Percentiles rank a stretch among this genome's conserved stretches.
Conservation (phyloP, 2,113 vertebrate genomes). For the Ursus arctos region DNA sequence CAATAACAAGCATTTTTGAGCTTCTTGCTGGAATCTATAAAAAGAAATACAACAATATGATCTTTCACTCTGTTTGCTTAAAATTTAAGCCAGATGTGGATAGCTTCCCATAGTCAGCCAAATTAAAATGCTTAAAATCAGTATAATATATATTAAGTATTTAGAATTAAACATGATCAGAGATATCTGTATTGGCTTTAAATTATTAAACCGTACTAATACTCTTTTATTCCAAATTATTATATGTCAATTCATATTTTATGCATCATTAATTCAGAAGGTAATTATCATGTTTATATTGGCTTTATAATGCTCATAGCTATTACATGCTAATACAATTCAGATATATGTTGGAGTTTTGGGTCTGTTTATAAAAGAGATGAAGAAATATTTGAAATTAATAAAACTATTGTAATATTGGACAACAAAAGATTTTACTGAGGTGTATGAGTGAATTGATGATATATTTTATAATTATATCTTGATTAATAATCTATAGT, state of each 20-base stretch:
- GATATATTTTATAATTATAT: slow-evolving; percentile 17
- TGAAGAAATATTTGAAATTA: not conserved
- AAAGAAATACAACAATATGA: not conserved
- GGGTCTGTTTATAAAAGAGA: not conserved
- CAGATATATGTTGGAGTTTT: not conserved
- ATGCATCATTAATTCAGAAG: not conserved
- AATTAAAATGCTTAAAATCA: slow-evolving; percentile 22
- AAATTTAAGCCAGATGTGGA: slow-evolving; percentile 22
- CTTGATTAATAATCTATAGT: not conserved
- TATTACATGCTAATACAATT: not conserved
- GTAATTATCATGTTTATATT: not conserved
- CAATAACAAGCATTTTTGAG: not conserved
- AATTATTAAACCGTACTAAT: not conserved
- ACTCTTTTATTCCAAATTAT: not conserved
- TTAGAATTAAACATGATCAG: not conserved
- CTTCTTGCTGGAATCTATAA: not conserved
- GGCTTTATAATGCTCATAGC: not conserved
- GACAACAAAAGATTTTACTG: not conserved
- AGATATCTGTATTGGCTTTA: not conserved
- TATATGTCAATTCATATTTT: not conserved
- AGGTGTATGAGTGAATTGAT: not conserved
- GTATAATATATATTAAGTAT: not conserved
- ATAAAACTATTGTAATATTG: not conserved
- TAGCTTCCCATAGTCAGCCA: not conserved
- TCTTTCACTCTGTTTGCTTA: not conserved